Conservation (phyloP, 2,797 vertebrate species). For the Acanthiza pusilla region DNA sequence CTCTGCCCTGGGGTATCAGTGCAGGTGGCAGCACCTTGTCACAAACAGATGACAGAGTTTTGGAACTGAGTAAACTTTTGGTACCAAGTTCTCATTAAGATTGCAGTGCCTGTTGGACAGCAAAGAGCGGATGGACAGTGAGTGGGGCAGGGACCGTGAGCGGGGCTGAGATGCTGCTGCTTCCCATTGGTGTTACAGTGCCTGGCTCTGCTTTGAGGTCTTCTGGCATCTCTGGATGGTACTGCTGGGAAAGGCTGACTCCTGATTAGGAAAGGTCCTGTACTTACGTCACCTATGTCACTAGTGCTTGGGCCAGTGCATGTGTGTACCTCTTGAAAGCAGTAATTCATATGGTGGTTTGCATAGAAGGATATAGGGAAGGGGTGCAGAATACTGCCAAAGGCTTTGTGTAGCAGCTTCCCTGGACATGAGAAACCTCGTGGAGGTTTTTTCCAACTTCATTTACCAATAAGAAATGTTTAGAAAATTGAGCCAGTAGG, state of each 20-base stretch:
- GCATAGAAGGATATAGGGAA: background rate
- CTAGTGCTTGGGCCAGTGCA: background rate
- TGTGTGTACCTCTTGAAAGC: background rate
- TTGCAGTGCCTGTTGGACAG: background rate
- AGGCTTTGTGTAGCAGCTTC: background rate
- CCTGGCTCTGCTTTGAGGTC: background rate
- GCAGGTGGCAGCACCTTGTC: background rate
- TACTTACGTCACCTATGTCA: background rate
- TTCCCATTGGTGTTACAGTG: background rate
- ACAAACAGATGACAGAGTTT: background rate
- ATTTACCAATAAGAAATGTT: background rate
- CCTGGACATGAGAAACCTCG: background rate
- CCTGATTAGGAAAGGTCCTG: background rate
- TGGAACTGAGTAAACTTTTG: background rate
- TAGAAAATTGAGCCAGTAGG: background rate
- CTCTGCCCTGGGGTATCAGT: background rate
- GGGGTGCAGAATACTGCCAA: background rate
- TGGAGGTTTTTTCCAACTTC: background rate
- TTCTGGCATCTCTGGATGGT: background rate
- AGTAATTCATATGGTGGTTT: background rate
- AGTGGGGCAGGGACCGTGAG: rapidly evolving
- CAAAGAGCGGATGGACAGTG: background rate
- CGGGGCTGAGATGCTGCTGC: background rate
- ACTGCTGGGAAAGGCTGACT: background rate
- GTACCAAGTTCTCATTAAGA: background rate